These are phyloP conservation scores for Carlito syrichta DNA, from an alignment of 2,113 vertebrate genomes.

Conservation along the genomic window DNA sequence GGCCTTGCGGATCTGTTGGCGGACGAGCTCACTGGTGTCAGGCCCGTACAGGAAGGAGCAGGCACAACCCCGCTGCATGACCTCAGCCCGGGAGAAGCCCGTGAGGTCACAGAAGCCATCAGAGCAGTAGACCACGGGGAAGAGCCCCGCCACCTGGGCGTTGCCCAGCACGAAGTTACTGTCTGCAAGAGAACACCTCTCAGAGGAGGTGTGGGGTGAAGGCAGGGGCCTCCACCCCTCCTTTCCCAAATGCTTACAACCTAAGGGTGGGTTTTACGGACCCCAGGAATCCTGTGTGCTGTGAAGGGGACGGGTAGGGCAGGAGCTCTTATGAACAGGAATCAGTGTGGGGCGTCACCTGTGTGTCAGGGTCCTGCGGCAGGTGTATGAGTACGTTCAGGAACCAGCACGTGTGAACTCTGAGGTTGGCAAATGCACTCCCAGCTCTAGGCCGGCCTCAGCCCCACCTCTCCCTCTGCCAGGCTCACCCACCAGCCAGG, in stretches of 20 bases:
- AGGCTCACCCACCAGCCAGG: not conserved
- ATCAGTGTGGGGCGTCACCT: not conserved
- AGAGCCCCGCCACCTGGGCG: constrained; percentile 80
- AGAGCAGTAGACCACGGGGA: constrained; percentile 84
- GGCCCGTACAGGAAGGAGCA: constrained; percentile 83
- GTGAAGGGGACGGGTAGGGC: not conserved
- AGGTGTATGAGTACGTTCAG: not conserved
- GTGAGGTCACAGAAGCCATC: constrained; percentile 85
- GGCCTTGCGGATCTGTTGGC: constrained; percentile 79
- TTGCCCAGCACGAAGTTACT: constrained; percentile 86
- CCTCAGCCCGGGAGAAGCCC: constrained; percentile 83
- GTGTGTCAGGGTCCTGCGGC: not conserved
- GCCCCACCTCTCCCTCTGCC: not conserved
- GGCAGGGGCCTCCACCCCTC: not conserved
- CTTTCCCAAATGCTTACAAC: not conserved
- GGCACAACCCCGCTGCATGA: constrained; percentile 83
- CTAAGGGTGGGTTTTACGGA: not conserved
- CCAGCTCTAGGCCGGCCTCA: not conserved
- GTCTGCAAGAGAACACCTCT: constrained; percentile 77
- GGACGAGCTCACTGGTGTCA: constrained; percentile 80
- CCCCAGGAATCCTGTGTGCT: not conserved
- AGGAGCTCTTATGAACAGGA: not conserved
- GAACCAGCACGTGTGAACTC: not conserved
- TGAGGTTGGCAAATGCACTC: not conserved
- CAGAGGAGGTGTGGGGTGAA: not conserved